Base-by-base conservation (phyloP, 2,888 invertebrate genomes). In the Colostygia pectinataria region DNA sequence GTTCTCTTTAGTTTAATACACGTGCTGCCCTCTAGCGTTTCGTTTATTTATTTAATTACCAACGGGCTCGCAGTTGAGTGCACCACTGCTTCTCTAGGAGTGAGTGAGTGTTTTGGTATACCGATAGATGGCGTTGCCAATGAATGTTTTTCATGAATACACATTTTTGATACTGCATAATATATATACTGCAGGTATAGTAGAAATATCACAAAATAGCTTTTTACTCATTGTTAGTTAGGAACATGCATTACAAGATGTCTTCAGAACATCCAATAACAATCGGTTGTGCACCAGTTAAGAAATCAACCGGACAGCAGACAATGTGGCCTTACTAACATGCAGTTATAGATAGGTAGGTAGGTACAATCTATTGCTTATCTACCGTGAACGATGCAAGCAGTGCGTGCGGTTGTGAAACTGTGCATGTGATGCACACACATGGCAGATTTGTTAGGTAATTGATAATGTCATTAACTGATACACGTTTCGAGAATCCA, bases 11-110 rank as follows among this genome's bases (percentile, higher is more conserved):
- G 12, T 29, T 31, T 29, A 14, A 12, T 1, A 44, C 23, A 29
- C 6, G 58, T 57, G 57, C 50, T 47, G 62, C 58, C 57, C 55
- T 55, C 62, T 62, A 48, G 28, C 6, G 36, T 20, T 29, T 38
- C 15, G 8, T 5, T 18, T 9, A 12, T 3, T 24, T 1, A 33
- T 33, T 38, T n/a, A n/a, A n/a, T n/a, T n/a, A n/a, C n/a, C n/a
- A n/a, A 23, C 27, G 23, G n/a, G n/a, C 24, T 31, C n/a, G 9
- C 7, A 38, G 15, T 9, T 4, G 7, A 4, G 12, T 12, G 24
- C 14, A 15, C 15, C 15, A 15, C 2, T 3, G 2, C 4, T 2
- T 15, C 15, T 15, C 2, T 15, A 15, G 15, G 15, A 18, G 0
- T 1, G 18, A 28, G 15, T n/a, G 24, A 8, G 31, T 46, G 1